Evolutionary conservation across 2,888 invertebrate species (phyloP).

Genomic region (Ophraella communa): DNA sequence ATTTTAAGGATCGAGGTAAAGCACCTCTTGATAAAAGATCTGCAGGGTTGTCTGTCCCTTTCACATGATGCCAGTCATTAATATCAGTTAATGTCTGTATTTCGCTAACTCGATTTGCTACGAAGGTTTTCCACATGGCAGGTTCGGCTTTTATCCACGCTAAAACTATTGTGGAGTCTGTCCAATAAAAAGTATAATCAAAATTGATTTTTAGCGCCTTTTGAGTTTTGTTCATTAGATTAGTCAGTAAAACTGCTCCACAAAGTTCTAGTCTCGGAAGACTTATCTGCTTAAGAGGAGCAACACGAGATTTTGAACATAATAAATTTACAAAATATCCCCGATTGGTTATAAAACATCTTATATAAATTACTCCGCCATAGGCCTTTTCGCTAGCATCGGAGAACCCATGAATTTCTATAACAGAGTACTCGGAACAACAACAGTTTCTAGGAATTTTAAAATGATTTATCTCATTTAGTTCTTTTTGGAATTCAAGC

Average conservation of each 20-base stretch:
- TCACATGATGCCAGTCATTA: not conserved
- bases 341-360: too few relatives aligned
- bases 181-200: constrained; percentile 1
- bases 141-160: not conserved
- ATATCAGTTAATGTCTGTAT: not conserved
- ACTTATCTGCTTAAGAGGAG: constrained; percentile 1
- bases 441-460: too few relatives aligned
- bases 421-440: too few relatives aligned
- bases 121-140: not conserved
- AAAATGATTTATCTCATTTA: too few relatives aligned
- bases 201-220: constrained; percentile 8
- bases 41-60: not conserved
- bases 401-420: too few relatives aligned
- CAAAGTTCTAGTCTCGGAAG: constrained; percentile 8
- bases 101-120: not conserved
- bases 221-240: not conserved
- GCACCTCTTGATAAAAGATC: not conserved
- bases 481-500: too few relatives aligned
- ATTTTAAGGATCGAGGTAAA: not conserved
- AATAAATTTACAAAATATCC: not conserved
- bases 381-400: too few relatives aligned
- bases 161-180: constrained; percentile 10
- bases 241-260: constrained; percentile 8
- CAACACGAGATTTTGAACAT: not conserved
- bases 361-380: too few relatives aligned